Percentiles rank a stretch among this genome's conserved stretches.
phyloP scores from a whole-genome alignment of 1,140 invertebrate species.

The Drosophila equinoxialis region DNA sequence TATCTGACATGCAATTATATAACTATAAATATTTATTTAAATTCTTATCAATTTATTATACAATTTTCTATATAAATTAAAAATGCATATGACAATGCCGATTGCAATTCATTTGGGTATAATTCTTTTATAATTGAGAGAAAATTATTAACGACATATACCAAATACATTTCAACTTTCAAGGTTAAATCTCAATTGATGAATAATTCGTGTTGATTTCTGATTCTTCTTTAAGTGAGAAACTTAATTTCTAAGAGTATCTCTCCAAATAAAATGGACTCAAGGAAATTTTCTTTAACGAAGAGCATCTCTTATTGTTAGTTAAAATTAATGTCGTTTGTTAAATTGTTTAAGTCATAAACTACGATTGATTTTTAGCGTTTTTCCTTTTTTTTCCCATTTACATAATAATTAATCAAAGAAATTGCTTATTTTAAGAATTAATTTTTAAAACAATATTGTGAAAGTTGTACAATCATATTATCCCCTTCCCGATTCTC shows the following conservation, averaged over 20 bases:
- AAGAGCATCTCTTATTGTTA: background rate
- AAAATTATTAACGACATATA: background rate
- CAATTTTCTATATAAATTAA: conserved; percentile 43
- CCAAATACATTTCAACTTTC: background rate
- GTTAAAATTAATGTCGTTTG: background rate
- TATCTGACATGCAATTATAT: conserved; percentile 67
- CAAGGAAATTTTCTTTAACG: background rate
- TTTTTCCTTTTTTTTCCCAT: background rate
- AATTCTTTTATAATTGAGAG: background rate
- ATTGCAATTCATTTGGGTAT: conserved; percentile 4
- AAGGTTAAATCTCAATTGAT: background rate
- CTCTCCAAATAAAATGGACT: too few species aligned
- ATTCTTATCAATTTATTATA: conserved; percentile 68
- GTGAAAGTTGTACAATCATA: conserved; percentile 1
- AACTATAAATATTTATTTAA: conserved; percentile 79
- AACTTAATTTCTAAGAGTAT: too few species aligned
- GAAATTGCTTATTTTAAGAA: too few species aligned
- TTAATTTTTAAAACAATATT: background rate
- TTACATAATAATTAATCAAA: too few species aligned
- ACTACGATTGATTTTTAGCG: too few species aligned
- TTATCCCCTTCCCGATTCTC: background rate
- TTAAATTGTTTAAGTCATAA: background rate
- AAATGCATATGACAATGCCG: conserved; percentile 35
- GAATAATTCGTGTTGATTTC: background rate
- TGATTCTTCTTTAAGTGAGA: too few species aligned